Percentiles rank a stretch among this genome's conserved stretches.
Evolutionary conservation across 92 coral and sea anemone genomes (phyloP).

Genomic region (Bergia sp.): DNA sequence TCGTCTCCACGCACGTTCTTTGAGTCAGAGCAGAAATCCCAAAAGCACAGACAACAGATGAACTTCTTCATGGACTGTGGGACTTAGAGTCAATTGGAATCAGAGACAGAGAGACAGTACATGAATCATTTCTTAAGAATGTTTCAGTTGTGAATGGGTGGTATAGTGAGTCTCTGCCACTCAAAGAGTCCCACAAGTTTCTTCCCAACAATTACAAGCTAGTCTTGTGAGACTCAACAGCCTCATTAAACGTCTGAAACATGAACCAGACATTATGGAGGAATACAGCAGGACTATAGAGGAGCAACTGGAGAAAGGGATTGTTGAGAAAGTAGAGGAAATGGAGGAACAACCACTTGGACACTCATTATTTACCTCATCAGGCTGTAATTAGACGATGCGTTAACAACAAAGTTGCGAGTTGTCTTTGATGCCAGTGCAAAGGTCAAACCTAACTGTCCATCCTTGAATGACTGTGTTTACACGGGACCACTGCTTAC

Average conservation of each 20-base stretch:
- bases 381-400: conserved; percentile 55
- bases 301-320: conserved; percentile 49
- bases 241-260: conserved; percentile 45
- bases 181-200: conserved; percentile 34
- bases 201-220: conserved; percentile 56
- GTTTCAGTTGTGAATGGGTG: conserved; percentile 43
- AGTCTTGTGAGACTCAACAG: conserved; percentile 47
- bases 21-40: background rate
- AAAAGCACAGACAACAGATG: conserved; percentile 2
- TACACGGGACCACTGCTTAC: conserved; percentile 58
- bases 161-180: conserved; percentile 48
- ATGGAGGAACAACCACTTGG: conserved; percentile 37
- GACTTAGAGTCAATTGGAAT: conserved; percentile 51
- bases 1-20: conserved; percentile 56
- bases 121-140: conserved; percentile 51
- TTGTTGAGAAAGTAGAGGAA: conserved; percentile 48
- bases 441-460: conserved; percentile 28
- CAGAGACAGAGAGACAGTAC: conserved; percentile 52
- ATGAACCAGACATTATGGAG: conserved; percentile 41
- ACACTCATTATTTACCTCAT: conserved; percentile 64
- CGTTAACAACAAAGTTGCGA: conserved; percentile 57
- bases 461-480: conserved; percentile 60
- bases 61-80: conserved; percentile 29
- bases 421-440: conserved; percentile 57
- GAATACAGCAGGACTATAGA: conserved; percentile 43